phyloP scores from a whole-genome alignment of 2,888 invertebrate species.

The Geophilus truncorum region DNA sequence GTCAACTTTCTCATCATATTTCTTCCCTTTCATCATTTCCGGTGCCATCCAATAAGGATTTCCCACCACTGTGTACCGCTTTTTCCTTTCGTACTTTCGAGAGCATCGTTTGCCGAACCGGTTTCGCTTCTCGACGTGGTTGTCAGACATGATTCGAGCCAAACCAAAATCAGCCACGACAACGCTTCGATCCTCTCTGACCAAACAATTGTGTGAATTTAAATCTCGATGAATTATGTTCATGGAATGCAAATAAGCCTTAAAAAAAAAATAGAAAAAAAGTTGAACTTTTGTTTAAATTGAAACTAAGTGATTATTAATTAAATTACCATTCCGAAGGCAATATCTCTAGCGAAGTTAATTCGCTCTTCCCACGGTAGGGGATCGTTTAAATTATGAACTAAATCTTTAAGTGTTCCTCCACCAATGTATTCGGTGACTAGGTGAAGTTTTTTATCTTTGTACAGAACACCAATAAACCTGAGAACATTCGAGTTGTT shows the following conservation, averaged over 20 bases:
- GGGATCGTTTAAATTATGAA: conserved; percentile 64
- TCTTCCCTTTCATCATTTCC: conserved; percentile 95
- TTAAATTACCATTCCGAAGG: conserved; percentile 81
- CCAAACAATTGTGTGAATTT: conserved; percentile 91
- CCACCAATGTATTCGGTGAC: conserved; percentile 91
- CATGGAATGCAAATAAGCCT: conserved; percentile 79
- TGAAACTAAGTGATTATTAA: no score
- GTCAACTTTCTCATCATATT: conserved; percentile 94
- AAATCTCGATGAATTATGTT: conserved; percentile 92
- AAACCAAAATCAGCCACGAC: conserved; percentile 95
- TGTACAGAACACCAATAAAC: conserved; percentile 88
- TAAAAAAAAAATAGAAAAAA: conserved; percentile 37
- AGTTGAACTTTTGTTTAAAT: not conserved
- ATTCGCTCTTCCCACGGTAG: conserved; percentile 76
- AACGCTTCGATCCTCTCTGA: conserved; percentile 82
- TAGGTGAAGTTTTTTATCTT: conserved; percentile 82
- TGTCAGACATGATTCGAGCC: conserved; percentile 58
- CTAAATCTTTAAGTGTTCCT: conserved; percentile 77
- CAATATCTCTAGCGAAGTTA: conserved; percentile 83
- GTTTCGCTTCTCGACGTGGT: conserved; percentile 38
- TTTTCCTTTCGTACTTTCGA: conserved; percentile 66
- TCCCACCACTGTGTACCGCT: conserved; percentile 91
- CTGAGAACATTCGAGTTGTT: conserved; percentile 84
- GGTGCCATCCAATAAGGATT: conserved; percentile 99
- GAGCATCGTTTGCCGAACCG: conserved; percentile 49